phyloP scores from a whole-genome alignment of 2,113 vertebrate genomes.

The Channa maculata region DNA sequence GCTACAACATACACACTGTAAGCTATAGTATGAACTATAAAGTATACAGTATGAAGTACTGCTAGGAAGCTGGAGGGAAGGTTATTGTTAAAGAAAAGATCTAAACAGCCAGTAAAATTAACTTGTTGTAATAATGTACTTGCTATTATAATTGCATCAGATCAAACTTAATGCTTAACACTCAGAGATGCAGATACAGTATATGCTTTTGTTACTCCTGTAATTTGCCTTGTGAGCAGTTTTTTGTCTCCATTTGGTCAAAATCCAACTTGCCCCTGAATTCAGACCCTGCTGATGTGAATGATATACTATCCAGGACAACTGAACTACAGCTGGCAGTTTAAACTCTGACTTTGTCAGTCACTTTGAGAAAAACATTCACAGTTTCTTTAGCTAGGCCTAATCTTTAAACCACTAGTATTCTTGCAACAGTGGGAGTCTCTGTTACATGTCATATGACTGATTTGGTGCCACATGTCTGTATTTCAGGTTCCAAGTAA shows the following conservation, averaged over 20 bases:
- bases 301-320: slow-evolving; percentile 25
- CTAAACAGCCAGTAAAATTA: too few relatives aligned
- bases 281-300: slow-evolving; percentile 50
- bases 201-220: not conserved
- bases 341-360: slow-evolving; percentile 47
- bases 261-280: slow-evolving; percentile 2
- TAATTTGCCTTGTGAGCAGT: slow-evolving; percentile 4
- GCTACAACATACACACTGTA: slow-evolving; percentile 79
- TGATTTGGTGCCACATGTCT: not conserved
- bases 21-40: slow-evolving; percentile 7
- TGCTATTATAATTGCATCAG: too few relatives aligned
- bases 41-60: not conserved
- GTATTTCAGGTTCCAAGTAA: too few relatives aligned
- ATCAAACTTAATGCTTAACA: too few relatives aligned
- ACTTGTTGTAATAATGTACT: too few relatives aligned
- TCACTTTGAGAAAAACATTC: slow-evolving; percentile 40
- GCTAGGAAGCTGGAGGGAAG: not conserved
- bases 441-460: not conserved
- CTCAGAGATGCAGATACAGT: not conserved
- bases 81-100: too few relatives aligned
- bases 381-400: not conserved
- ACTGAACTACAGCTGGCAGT: slow-evolving; percentile 18
- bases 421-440: not conserved
- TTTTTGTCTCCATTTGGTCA: slow-evolving; percentile 13
- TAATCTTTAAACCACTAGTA: slow-evolving; percentile 29